Base-by-base conservation (phyloP, 2,797 vertebrate species). In the Lacerta agilis region DNA sequence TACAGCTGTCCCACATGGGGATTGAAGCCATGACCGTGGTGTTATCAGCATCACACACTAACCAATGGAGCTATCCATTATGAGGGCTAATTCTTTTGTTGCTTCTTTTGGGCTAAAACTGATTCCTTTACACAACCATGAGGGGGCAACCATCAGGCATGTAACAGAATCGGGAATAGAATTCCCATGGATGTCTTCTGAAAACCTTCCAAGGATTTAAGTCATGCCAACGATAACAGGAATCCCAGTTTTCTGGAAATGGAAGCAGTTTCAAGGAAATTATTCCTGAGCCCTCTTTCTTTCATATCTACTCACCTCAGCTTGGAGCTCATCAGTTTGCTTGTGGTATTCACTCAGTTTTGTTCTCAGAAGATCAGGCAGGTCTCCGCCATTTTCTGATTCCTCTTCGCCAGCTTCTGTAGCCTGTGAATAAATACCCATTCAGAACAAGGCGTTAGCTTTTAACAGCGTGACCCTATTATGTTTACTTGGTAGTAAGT, bases 251-350 rank as follows among this genome's bases (percentile, higher is more conserved):
- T 18, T 43, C 72, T 66, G 75, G 29, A 76, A 73, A 27, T 64
- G 64, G 66, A 87, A 75, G 69, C 55, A n/a, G 23, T 25, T 17
- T 49, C n/a, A 71, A 18, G 23, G 75, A 72, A 79, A 58, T 83
- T 10, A 85, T 58, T 79, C 43, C 55, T 25, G 38, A 27, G 67
- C 1, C 58, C 55, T 58, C 55, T 67, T 79, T 80, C 15, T 36
- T 38, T 66, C 77, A 73, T 17, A 66, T 64, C 87, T 79, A 85
- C 93, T 92, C 89, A 95, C 93, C 91, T 89, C 58, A 80, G 79
- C 89, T 71, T 91, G 89, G 71, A 94, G 90, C 77, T 95, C 82
- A 75, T 91, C 61, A 15, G 91, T 94, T 58, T 91, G 81, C 75
- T 1, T 82, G 83, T 90, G 90, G 83, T 94, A 90, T 49, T 88